A percentile compares a stretch with the other conserved stretches of the same genome.
These are phyloP conservation scores for Orthosia incerta DNA, from an alignment of 2,888 invertebrate species.

Conservation along the genomic window DNA sequence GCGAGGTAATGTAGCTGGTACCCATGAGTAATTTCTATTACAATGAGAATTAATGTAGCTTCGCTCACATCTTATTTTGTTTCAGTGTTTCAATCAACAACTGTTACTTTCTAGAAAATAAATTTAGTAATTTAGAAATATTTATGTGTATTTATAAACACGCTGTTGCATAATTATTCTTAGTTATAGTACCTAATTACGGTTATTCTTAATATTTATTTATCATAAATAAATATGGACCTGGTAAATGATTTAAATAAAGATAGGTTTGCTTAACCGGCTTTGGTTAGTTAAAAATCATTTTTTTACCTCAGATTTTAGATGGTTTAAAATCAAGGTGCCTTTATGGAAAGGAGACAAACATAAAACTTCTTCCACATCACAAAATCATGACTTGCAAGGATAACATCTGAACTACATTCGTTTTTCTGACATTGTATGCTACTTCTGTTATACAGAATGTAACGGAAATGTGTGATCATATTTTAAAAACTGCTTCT, in stretches of 20 bases:
- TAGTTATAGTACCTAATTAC: not conserved
- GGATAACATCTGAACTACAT: no score
- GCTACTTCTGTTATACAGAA: no score
- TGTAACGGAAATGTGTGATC: no score
- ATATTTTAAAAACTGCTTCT: no score
- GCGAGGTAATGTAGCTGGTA: constrained; percentile 20
- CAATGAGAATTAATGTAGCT: constrained; percentile 41
- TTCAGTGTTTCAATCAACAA: constrained; percentile 15
- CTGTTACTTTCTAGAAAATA: constrained; percentile 29
- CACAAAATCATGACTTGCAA: no score
- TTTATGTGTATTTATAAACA: constrained; percentile 4
- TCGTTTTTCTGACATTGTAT: no score
- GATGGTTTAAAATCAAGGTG: no score
- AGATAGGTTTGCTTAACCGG: not conserved
- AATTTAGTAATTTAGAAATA: constrained; percentile 25
- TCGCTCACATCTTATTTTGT: constrained; percentile 24
- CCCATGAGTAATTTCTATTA: constrained; percentile 34
- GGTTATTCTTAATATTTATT: not conserved
- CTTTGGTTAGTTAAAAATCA: no score
- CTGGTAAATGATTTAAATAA: not conserved
- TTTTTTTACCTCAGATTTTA: no score
- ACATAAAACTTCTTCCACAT: no score
- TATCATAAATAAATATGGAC: not conserved
- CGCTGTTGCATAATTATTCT: not conserved
- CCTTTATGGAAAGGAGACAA: no score